Conservation (phyloP, 2,797 vertebrate genomes). For the Neostethus bicornis region DNA sequence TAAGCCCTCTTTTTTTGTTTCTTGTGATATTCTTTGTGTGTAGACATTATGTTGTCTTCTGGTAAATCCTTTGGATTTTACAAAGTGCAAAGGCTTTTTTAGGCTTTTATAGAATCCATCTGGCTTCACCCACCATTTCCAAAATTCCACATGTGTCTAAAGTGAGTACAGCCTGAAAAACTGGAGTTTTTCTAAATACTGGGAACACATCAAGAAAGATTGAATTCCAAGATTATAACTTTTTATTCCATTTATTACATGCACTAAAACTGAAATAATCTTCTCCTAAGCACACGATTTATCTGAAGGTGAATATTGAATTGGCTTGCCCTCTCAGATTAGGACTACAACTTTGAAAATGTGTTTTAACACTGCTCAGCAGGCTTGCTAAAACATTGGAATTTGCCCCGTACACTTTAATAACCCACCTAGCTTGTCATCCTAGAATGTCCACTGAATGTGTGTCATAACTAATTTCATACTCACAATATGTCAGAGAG, state of each 20-base stretch:
- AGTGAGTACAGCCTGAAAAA: conserved; percentile 30
- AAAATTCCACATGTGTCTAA: conserved; percentile 65
- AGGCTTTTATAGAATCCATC: conserved; percentile 77
- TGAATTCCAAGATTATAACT: conserved; percentile 19
- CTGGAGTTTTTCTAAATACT: conserved; percentile 21
- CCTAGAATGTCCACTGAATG: background rate
- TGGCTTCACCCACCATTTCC: conserved; percentile 59
- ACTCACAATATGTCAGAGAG: too few species aligned
- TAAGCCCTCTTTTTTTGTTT: conserved; percentile 73
- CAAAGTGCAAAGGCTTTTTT: conserved; percentile 60
- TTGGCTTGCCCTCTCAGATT: conserved; percentile 16
- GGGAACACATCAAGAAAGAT: conserved; percentile 28
- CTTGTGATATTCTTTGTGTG: conserved; percentile 77
- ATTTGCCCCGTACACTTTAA: conserved; percentile 23
- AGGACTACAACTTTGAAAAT: conserved; percentile 22
- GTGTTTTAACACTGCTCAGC: conserved; percentile 31
- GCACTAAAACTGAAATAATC: conserved; percentile 38
- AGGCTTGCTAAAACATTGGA: conserved; percentile 55
- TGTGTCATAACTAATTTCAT: background rate
- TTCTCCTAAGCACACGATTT: conserved; percentile 50
- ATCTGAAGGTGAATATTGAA: conserved; percentile 54
- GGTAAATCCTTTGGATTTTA: conserved; percentile 68
- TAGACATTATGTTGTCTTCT: conserved; percentile 61
- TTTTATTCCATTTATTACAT: conserved; percentile 26
- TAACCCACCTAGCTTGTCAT: conserved; percentile 12